Evolutionary conservation across 35 echinoderm and acorn worm genomes (phyloP), one percentile per base, ranked within the genome.

Genomic region (Lytechinus variegatus): DNA sequence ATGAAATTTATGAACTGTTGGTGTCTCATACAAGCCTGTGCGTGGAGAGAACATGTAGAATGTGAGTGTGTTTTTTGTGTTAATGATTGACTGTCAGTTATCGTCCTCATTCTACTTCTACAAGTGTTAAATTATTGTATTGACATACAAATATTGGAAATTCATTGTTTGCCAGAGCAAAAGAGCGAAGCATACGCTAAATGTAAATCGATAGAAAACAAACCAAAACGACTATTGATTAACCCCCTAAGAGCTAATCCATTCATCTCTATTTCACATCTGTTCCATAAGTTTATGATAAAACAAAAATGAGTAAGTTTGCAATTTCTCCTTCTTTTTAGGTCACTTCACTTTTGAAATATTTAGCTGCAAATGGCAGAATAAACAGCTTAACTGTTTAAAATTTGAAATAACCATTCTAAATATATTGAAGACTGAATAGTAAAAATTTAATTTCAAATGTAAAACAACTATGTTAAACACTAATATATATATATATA

Each of bases 171-270:
- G 88, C 27, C 10, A 33, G 52, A 21, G 88, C 88, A 90, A 90
- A 90, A 90, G 88, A 90, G 10, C 88, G 88, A 12, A 90, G 88
- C 88, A 54, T 90, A 54, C 88, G 88, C 88, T 52, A 52, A 54
- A 79, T 52, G 52, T 90, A 13, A 90, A 90, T 90, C 88, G 52
- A 90, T 90, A 90, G 29, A 52, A 44, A 44, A 33, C 13, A 52
- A 90, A 90, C 66, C 19, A 79, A 79, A 79, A 79, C 66, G n/a
- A 79, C 66, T 79, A 16, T 79, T 16, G 6, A 79, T 24, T 79
- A 79, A 24, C 21, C 21, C 7, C 19, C 66, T 19, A n/a, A 24
- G 19, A 79, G 6, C 66, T 24, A 79, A 79, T 79, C 66, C 19
- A 79, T 79, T 79, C 66, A 79, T 79, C 66, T 79, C 19, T 79